Base-by-base conservation (phyloP, 2,113 vertebrate species). In the Semnornis frantzii region DNA sequence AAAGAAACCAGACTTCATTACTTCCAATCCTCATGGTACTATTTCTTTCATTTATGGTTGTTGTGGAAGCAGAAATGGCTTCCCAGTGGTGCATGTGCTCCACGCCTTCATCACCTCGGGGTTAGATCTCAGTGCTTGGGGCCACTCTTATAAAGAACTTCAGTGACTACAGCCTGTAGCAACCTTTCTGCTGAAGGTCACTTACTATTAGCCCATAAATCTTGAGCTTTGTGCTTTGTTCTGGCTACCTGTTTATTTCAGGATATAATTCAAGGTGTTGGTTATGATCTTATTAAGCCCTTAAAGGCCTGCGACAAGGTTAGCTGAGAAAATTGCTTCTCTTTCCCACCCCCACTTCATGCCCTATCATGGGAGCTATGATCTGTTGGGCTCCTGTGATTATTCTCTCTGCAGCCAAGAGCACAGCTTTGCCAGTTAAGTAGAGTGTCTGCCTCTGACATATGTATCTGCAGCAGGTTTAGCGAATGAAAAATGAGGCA, bases 321-420 rank as follows among this genome's bases (percentile, higher is more conserved):
- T 95, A 96, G 80, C 70, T 69, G 78, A 91, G 93, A 96, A 97
- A 95, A 97, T 97, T 96, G 76, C 94, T 95, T 97, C 85, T 81
- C 52, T 27, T 27, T 85, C 64, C 68, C 50, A 70, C 13, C 63
- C 13, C 14, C 9, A 19, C 57, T 87, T 50, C 46, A 20, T 78
- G 39, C 15, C n/a, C 48, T 85, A 4, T 75, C 65, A 50, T 72
- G 66, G 87, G 79, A 94, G 42, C 92, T 91, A 83, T 33, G 69
- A 94, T 88, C 82, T 92, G 58, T 74, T 90, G 87, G 33, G n/a
- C 69, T 90, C 66, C 85, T 81, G 76, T 81, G 76, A 77, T 94
- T 95, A 79, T 55, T 91, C 37, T 90, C 69, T 39, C 54, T 78
- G 54, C 75, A 81, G 57, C 42, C 39, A 77, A n/a, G 82, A 91